Evolutionary conservation across 2,888 invertebrate species (phyloP).

Genomic region (Rotaria macrura): DNA sequence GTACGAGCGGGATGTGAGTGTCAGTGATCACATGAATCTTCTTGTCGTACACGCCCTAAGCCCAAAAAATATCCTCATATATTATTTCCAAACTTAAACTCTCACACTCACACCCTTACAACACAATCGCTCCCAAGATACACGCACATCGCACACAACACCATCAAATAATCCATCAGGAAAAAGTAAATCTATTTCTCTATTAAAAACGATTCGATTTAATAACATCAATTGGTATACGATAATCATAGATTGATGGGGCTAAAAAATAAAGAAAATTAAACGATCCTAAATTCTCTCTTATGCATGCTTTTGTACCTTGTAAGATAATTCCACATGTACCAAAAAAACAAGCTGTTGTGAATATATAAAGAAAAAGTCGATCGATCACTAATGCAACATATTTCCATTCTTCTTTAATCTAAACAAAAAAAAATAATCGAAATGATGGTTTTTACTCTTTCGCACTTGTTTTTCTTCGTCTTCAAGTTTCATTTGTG

Average conservation of each 20-base stretch:
- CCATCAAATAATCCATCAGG: no score
- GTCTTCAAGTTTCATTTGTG: conserved; percentile 90
- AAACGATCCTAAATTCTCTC: no score
- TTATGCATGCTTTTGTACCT: neutral
- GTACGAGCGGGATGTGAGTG: no score
- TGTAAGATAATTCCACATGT: conserved; percentile 54
- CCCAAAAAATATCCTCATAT: no score
- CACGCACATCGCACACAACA: no score
- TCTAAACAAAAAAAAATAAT: conserved; percentile 38
- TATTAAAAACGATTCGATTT: neutral
- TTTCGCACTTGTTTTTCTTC: conserved; percentile 72
- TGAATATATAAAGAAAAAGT: conserved; percentile 83
- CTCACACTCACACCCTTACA: no score
- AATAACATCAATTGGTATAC: neutral
- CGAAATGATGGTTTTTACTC: no score
- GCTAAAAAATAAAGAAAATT: neutral
- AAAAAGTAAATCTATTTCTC: neutral
- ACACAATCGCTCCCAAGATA: no score
- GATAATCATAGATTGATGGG: neutral
- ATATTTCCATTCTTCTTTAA: conserved; percentile 80
- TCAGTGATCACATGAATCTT: no score
- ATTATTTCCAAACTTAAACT: no score
- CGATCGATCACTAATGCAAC: conserved; percentile 78
- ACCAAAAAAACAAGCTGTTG: conserved; percentile 74
- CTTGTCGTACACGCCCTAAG: no score